phyloP scores from a whole-genome alignment of 1,140 invertebrate genomes.

The Drosophila sp. region DNA sequence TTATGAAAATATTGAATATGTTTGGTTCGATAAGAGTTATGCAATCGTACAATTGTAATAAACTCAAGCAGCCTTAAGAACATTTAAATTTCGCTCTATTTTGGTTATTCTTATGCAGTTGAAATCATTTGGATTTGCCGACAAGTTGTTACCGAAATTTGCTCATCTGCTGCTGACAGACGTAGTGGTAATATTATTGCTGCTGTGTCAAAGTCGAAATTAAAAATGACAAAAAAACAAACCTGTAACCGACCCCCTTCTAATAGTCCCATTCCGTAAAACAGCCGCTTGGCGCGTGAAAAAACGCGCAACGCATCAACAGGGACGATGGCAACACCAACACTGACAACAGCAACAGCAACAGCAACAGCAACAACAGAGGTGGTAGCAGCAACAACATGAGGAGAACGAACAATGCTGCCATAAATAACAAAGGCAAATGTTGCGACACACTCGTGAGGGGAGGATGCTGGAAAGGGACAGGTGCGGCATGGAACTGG shows the following conservation, averaged over 20 bases:
- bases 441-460: slow-evolving; percentile 50
- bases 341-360: slow-evolving; percentile 43
- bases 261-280: background rate
- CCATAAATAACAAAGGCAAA: slow-evolving; percentile 81
- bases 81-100: too few relatives aligned
- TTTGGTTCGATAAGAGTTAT: too few relatives aligned
- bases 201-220: slow-evolving; percentile 51
- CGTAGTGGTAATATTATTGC: slow-evolving; percentile 22
- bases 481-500: slow-evolving; percentile 40
- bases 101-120: background rate
- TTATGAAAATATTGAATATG: too few relatives aligned
- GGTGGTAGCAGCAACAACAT: slow-evolving; percentile 46
- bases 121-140: background rate
- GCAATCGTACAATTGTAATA: too few relatives aligned
- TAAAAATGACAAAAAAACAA: slow-evolving; percentile 66
- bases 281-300: slow-evolving; percentile 40
- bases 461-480: slow-evolving; percentile 25
- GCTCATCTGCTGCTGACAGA: slow-evolving; percentile 55
- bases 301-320: slow-evolving; percentile 66
- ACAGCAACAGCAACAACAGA: slow-evolving; percentile 32
- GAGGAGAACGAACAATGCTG: slow-evolving; percentile 61
- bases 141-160: slow-evolving; percentile 28
- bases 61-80: too few relatives aligned
- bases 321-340: slow-evolving; percentile 40
- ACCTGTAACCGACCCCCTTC: slow-evolving; percentile 34